Percentiles rank a stretch among this genome's conserved stretches.
Evolutionary conservation across 2,888 invertebrate species (phyloP).

Genomic region (Ochropacha duplaris): DNA sequence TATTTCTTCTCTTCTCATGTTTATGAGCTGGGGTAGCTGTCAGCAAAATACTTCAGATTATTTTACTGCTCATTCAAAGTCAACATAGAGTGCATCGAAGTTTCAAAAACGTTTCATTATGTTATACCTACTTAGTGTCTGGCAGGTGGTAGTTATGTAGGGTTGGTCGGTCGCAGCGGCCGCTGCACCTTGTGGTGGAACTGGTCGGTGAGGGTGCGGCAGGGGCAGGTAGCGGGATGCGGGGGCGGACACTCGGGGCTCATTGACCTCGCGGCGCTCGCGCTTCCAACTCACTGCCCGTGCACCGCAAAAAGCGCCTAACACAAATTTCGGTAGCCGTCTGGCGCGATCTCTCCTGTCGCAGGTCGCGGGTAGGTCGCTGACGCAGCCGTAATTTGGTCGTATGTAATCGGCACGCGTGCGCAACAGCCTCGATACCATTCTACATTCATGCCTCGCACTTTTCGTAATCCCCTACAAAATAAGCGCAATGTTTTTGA

Average conservation of each 20-base stretch:
- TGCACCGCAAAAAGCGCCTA: constrained; percentile 70
- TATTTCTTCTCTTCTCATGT: no score
- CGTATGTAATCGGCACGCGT: constrained; percentile 65
- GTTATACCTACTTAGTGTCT: constrained; percentile 73
- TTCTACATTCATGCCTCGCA: constrained; percentile 31
- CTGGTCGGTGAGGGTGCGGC: constrained; percentile 61
- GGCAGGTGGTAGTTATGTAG: constrained; percentile 80
- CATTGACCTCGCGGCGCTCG: constrained; percentile 70
- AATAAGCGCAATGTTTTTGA: constrained; percentile 11
- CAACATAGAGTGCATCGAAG: constrained; percentile 32
- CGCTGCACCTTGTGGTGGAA: constrained; percentile 78
- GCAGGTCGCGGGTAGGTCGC: constrained; percentile 34
- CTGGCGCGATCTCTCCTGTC: constrained; percentile 67
- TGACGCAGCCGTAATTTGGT: constrained; percentile 32
- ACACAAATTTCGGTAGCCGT: constrained; percentile 79
- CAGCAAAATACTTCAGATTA: not conserved
- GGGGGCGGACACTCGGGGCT: constrained; percentile 46
- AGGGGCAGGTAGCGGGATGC: constrained; percentile 35
- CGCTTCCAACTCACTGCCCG: constrained; percentile 58
- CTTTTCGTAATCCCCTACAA: constrained; percentile 22
- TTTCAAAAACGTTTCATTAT: constrained; percentile 43
- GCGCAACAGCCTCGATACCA: constrained; percentile 32
- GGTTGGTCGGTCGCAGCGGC: constrained; percentile 69
- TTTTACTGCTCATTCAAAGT: constrained; percentile 30
- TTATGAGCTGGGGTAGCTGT: no score